A percentile compares a stretch with the other conserved stretches of the same genome.
phyloP scores from a whole-genome alignment of 1,140 invertebrate genomes.

The Pachypsylla venusta region DNA sequence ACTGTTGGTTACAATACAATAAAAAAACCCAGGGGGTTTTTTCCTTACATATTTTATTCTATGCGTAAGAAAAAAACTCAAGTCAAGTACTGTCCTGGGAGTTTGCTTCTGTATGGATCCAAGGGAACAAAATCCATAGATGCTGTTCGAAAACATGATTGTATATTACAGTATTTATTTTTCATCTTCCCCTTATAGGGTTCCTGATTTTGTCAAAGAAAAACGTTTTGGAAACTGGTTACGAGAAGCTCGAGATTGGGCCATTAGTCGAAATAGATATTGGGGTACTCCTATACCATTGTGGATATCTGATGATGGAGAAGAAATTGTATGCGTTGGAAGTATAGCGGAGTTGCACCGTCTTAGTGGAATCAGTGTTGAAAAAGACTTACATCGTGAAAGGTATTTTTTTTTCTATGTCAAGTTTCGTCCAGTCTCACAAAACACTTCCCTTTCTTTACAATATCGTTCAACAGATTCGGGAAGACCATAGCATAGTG shows the following conservation, averaged over 20 bases:
- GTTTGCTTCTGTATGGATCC: no score
- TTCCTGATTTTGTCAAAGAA: conserved; percentile 96
- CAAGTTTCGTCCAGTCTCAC: no score
- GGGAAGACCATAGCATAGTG: no score
- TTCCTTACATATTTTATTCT: no score
- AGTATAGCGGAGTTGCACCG: conserved; percentile 82
- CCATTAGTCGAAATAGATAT: conserved; percentile 90
- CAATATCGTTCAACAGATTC: no score
- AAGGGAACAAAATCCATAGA: no score
- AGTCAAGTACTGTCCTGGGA: no score
- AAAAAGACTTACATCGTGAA: conserved; percentile 86
- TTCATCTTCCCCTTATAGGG: conserved; percentile 34
- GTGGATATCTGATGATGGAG: conserved; percentile 87
- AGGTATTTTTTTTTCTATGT: conserved; percentile 34
- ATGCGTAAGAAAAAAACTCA: no score
- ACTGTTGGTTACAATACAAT: no score
- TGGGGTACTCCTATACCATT: conserved; percentile 99
- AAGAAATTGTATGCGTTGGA: conserved; percentile 88
- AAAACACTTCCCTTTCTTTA: no score
- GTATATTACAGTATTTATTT: not conserved
- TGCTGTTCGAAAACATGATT: no score
- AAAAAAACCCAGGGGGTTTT: no score
- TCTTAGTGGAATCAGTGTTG: conserved; percentile 60
- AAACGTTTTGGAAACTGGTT: conserved; percentile 99
- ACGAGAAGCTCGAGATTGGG: conserved; percentile 94